Evolutionary conservation across 2,113 vertebrate species (phyloP).

Genomic region (Tinamus guttatus): DNA sequence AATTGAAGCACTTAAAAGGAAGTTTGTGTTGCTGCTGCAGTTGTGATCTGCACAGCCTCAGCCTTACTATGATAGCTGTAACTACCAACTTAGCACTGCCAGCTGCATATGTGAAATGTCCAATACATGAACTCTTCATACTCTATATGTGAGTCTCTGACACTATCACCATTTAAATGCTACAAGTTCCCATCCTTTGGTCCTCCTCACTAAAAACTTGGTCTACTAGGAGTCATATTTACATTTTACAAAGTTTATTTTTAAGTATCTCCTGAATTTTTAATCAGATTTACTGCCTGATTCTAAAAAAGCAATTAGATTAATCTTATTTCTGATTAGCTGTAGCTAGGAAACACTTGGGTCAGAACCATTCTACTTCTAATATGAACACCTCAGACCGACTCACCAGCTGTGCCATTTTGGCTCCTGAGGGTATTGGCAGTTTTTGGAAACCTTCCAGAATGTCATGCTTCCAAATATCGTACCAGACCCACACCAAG

Average conservation of each 20-base stretch:
- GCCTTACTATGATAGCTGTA: not conserved
- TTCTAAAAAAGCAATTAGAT: not conserved
- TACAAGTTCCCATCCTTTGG: not conserved
- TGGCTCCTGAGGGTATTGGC: not conserved
- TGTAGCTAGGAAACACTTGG: not conserved
- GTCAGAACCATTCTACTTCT: not conserved
- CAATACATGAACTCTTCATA: not conserved
- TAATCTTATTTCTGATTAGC: not conserved
- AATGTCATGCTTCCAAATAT: not conserved
- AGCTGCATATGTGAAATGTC: not conserved
- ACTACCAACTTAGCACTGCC: not conserved
- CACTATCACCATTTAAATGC: not conserved
- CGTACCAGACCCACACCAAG: not conserved
- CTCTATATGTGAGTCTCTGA: accelerated
- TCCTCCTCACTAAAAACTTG: not conserved
- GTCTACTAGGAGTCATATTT: not conserved
- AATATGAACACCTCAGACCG: not conserved
- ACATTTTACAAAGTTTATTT: conserved; percentile 5
- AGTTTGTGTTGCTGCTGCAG: not conserved
- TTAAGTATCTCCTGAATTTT: conserved; percentile 9
- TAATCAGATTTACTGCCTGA: not conserved
- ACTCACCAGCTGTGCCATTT: not conserved
- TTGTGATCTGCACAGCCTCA: not conserved
- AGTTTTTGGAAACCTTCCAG: not conserved
- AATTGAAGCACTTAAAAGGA: not conserved